phyloP scores from a whole-genome alignment of 2,113 vertebrate genomes.

The Cyprinodon tularosa region DNA sequence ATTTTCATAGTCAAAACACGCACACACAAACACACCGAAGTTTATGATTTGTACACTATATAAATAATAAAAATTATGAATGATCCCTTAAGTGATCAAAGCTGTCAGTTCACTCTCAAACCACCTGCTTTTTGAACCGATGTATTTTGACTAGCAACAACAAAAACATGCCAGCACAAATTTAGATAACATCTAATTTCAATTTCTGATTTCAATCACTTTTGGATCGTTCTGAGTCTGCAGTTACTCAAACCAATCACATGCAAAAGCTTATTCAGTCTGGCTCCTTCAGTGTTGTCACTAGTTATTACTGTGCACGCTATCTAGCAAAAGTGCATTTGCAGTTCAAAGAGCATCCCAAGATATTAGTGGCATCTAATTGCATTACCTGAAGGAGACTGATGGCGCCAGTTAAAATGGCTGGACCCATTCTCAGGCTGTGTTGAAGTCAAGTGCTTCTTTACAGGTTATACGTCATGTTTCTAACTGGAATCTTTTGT shows the following conservation, averaged over 20 bases:
- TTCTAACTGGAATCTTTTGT: slow-evolving; percentile 81
- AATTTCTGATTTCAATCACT: slow-evolving; percentile 63
- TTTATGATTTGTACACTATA: no score
- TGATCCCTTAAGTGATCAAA: neutral
- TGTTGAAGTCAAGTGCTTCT: slow-evolving; percentile 82
- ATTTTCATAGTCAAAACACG: neutral
- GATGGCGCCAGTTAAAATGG: slow-evolving; percentile 84
- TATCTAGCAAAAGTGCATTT: slow-evolving; percentile 85
- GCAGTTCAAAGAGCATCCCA: slow-evolving; percentile 84
- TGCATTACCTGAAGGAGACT: slow-evolving; percentile 86
- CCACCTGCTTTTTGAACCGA: slow-evolving; percentile 21
- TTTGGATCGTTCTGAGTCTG: slow-evolving; percentile 45
- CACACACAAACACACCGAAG: no score
- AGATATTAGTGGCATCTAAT: slow-evolving; percentile 86
- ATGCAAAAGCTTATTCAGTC: slow-evolving; percentile 72
- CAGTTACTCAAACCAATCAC: slow-evolving; percentile 73
- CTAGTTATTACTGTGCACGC: slow-evolving; percentile 79
- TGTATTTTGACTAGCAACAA: slow-evolving; percentile 65
- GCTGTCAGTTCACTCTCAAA: slow-evolving; percentile 22
- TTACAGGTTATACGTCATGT: slow-evolving; percentile 80
- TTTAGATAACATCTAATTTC: slow-evolving; percentile 67
- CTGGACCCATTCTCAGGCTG: slow-evolving; percentile 75
- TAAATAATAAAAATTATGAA: no score
- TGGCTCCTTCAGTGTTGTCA: slow-evolving; percentile 78
- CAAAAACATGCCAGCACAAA: slow-evolving; percentile 49